Evolutionary conservation across 2,113 vertebrate genomes (phyloP).

Genomic region (Thomomys bottae): DNA sequence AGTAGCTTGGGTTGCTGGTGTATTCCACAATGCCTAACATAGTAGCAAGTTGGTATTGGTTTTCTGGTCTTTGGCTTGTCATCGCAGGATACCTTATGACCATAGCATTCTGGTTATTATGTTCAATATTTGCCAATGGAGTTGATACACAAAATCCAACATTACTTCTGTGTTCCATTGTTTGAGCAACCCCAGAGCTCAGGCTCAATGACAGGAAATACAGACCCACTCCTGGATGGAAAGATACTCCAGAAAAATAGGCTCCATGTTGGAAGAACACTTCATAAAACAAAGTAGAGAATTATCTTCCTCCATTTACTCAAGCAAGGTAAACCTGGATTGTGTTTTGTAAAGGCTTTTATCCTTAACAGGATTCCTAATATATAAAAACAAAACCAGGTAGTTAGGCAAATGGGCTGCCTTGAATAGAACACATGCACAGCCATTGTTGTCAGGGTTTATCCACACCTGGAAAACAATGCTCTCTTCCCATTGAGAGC

Average conservation of each 20-base stretch:
- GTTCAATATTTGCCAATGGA: not conserved
- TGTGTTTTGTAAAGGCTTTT: constrained; percentile 14
- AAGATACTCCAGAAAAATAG: not conserved
- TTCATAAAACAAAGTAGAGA: not conserved
- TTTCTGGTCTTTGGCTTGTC: not conserved
- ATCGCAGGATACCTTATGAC: not conserved
- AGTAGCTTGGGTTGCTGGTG: too few relatives aligned
- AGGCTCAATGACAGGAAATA: not conserved
- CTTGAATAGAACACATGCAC: not conserved
- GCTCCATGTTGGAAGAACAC: not conserved
- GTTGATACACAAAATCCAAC: not conserved
- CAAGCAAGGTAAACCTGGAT: not conserved
- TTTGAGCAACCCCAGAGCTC: not conserved
- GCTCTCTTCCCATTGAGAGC: not conserved
- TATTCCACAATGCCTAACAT: too few relatives aligned
- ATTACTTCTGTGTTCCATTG: not conserved
- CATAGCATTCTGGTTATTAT: rapidly evolving
- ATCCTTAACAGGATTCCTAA: not conserved
- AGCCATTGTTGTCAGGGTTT: constrained; percentile 48
- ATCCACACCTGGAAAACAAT: constrained; percentile 17
- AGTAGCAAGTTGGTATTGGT: too few relatives aligned
- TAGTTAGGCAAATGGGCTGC: not conserved
- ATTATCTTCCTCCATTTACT: not conserved
- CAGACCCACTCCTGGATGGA: not conserved
- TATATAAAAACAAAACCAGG: not conserved